Percentiles rank a stretch among this genome's conserved stretches.
phyloP scores from a whole-genome alignment of 2,888 invertebrate species.

The Hydrotaea cyrtoneurina region DNA sequence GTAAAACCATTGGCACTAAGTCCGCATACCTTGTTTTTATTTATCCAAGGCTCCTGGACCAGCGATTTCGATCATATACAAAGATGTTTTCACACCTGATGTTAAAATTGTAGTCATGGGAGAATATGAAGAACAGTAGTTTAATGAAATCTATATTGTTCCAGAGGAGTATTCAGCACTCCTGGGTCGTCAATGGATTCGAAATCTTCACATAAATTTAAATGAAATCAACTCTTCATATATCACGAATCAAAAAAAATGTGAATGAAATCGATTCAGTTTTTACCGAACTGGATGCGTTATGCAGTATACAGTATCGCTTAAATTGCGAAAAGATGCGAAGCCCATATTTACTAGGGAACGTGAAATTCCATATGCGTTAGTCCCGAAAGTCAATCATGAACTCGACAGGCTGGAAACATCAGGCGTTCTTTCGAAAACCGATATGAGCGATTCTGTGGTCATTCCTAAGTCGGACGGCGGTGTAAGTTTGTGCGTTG shows the following conservation, averaged over 20 bases:
- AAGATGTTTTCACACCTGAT: constrained; percentile 43
- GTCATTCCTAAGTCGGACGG: constrained; percentile 47
- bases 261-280: not conserved
- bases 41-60: too few relatives aligned
- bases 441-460: constrained; percentile 40
- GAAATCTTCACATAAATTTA: too few relatives aligned
- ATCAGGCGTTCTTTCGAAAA: constrained; percentile 30
- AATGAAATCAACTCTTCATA: too few relatives aligned
- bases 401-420: constrained; percentile 43
- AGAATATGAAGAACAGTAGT: constrained; percentile 27
- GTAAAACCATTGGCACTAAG: too few relatives aligned
- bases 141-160: constrained; percentile 42
- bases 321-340: constrained; percentile 38
- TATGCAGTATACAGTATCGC: constrained; percentile 13
- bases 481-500: constrained; percentile 46
- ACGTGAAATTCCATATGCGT: constrained; percentile 43
- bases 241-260: constrained; percentile 17
- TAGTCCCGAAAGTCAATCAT: constrained; percentile 36
- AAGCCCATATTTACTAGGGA: constrained; percentile 37
- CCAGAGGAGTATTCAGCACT: constrained; percentile 60
- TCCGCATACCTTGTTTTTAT: too few relatives aligned
- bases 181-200: constrained; percentile 48
- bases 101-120: constrained; percentile 49
- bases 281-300: constrained; percentile 36
- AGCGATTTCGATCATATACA: too few relatives aligned